Evolutionary conservation across 2,888 invertebrate genomes (phyloP), one percentile per base, ranked within the genome.

Genomic region (Stenchaetothrips biformis): DNA sequence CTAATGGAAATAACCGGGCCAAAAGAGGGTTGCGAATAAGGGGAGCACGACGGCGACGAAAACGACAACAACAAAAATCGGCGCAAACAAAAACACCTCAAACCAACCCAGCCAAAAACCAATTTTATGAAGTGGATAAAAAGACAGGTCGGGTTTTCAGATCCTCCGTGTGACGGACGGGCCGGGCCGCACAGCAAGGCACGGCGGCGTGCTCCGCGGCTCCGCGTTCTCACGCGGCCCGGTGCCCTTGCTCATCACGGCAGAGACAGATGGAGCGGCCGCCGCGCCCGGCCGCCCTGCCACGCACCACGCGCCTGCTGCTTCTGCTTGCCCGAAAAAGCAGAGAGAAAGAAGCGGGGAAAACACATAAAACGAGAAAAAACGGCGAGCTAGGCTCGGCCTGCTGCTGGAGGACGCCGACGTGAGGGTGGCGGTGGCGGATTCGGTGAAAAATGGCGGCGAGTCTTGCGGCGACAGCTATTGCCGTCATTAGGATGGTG

Each of bases 401-500:
- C 37, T 4, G 37, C 37, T 37, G 37, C 37, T 37, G 37, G 37
- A 37, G 37, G 37, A 37, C 37, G 37, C 37, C 37, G 37, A 37
- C 37, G 37, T 37, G 4, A 4, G 37, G 37, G 37, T 37, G 37
- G 37, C 37, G 37, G 37, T 37, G 37, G 37, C 37, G 37, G 37
- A 37, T 37, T 37, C 37, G 37, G 67, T 74, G 67, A 74, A 21
- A 74, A 25, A 74, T 74, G 67, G 67, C 37, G 37, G 21, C 59
- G 59, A 13, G 25, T 21, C 67, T 11, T 21, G 67, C 67, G 67
- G 25, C 67, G 67, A 74, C 67, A 74, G 67, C 67, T 74, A 74
- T 74, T 74, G 67, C 67, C 25, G 25, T 74, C 67, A 74, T 74
- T 74, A 74, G 67, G 25, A 74, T 74, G 21, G 25, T 74, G 21